Evolutionary conservation across 2,113 vertebrate species (phyloP).

Genomic region (Percopsis transmontana): DNA sequence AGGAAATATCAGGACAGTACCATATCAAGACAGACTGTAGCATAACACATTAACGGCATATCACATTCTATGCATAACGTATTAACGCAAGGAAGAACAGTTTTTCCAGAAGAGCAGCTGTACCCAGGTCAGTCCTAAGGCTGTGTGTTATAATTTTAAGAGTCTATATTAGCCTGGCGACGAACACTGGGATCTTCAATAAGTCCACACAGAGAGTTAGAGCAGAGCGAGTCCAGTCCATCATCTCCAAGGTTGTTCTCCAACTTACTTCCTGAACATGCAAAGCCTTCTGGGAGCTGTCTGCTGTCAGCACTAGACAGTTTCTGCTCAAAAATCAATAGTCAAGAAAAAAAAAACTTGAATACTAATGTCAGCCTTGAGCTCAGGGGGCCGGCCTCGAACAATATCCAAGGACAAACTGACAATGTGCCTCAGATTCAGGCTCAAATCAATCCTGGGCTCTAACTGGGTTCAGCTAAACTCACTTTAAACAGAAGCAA

Average conservation of each 20-base stretch:
- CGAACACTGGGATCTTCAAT: too few species aligned
- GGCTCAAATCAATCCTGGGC: conserved; percentile 35
- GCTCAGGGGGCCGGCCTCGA: conserved; percentile 33
- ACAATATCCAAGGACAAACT: conserved; percentile 53
- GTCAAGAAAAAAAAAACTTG: conserved; percentile 26
- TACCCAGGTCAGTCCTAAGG: too few species aligned
- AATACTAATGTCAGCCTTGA: conserved; percentile 43
- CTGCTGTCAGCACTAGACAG: conserved; percentile 35
- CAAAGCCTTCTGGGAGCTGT: conserved; percentile 33
- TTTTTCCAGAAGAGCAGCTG: too few species aligned
- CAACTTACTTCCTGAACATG: conserved; percentile 24
- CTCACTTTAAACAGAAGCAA: background rate
- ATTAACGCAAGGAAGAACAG: too few species aligned
- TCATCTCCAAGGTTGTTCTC: conserved; percentile 48
- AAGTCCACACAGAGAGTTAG: too few species aligned
- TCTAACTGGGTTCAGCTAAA: background rate
- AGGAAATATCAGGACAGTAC: background rate
- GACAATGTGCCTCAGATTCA: conserved; percentile 12
- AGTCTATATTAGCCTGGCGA: background rate
- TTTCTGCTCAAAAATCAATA: conserved; percentile 52
- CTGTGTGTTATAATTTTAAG: background rate
- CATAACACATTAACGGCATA: too few species aligned
- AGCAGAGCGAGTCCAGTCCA: conserved; percentile 1
- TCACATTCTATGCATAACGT: too few species aligned
- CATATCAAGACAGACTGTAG: too few species aligned